Conservation (phyloP, 2,113 vertebrate species). For the Otolemur garnettii region DNA sequence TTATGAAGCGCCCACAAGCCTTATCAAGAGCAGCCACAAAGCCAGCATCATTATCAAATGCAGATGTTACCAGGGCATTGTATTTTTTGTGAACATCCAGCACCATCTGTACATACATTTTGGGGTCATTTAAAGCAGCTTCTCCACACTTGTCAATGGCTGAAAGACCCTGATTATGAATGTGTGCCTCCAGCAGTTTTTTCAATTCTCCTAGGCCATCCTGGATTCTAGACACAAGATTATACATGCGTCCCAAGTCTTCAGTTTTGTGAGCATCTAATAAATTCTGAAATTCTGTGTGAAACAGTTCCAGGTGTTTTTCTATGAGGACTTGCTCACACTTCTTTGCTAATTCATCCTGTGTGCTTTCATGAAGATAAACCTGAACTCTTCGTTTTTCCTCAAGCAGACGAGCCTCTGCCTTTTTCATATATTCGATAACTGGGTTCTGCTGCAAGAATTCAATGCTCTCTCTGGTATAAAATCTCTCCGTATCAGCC, state of each 20-base stretch:
- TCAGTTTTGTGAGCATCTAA: constrained; percentile 99
- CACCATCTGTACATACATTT: constrained; percentile 99
- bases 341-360: constrained; percentile 97
- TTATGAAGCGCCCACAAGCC: constrained; percentile 99
- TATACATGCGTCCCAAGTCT: constrained; percentile 99
- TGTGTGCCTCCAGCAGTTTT: constrained; percentile 98
- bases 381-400: constrained; percentile 98
- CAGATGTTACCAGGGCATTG: constrained; percentile 98
- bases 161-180: constrained; percentile 99
- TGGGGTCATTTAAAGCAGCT: constrained; percentile 98
- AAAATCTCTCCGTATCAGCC: constrained; percentile 98
- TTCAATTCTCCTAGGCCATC: constrained; percentile 98
- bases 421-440: constrained; percentile 99
- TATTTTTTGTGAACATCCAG: constrained; percentile 99
- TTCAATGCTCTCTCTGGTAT: constrained; percentile 99
- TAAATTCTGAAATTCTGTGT: constrained; percentile 99
- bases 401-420: constrained; percentile 97
- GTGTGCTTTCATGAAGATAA: constrained; percentile 98
- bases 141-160: constrained; percentile 99
- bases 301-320: constrained; percentile 99
- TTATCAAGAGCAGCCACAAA: constrained; percentile 99
- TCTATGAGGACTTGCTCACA: constrained; percentile 99
- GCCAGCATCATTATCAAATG: constrained; percentile 99
- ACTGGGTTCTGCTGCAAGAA: constrained; percentile 99
- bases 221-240: constrained; percentile 98